Base-by-base conservation (phyloP, 1,140 invertebrate species). In the Brachionus angularis region DNA sequence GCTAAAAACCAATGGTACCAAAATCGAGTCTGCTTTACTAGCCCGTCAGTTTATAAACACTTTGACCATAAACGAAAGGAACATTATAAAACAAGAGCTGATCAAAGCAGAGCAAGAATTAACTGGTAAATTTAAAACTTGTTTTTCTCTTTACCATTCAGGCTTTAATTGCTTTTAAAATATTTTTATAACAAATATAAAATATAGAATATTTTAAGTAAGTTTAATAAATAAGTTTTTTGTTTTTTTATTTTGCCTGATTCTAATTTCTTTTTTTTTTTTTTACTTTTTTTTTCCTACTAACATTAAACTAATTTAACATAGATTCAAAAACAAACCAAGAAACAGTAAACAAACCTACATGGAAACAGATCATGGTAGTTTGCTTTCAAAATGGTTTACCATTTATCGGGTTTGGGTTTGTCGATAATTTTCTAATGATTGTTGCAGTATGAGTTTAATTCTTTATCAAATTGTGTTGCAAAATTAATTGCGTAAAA, bases 401-500 rank as follows among this genome's bases (percentile, higher is more conserved):
- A 29, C 71, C 71, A 5, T 72, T 58, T 64, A 62, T 72, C 7
- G 71, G 71, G 3, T 72, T 72, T 21, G 71, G 71, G 5, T 72
- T 72, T 62, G 55, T 62, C 18, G 71, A 72, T 34, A 72, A 72
- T 42, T 72, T 72, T 62, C 21, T 72, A 1, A 72, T 72, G 71
- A 61, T 72, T 12, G 25, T 72, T 1, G 71, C 71, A 5, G 71
- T 72, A 61, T 44, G n/a, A n/a, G 5, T 21, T 1, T 0, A 42
- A 42, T 3, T 3, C 14, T 18, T 47, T 1, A 3, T 47, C n/a
- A n/a, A n/a, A n/a, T n/a, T n/a, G n/a, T n/a, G n/a, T n/a, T n/a
- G n/a, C n/a, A n/a, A n/a, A n/a, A n/a, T n/a, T n/a, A n/a, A n/a
- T n/a, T n/a, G n/a, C n/a, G n/a, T n/a, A n/a, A n/a, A n/a, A n/a